Percentiles rank a stretch among this genome's conserved stretches.
phyloP scores from a whole-genome alignment of 2,797 vertebrate genomes.

The Falco rusticolus region DNA sequence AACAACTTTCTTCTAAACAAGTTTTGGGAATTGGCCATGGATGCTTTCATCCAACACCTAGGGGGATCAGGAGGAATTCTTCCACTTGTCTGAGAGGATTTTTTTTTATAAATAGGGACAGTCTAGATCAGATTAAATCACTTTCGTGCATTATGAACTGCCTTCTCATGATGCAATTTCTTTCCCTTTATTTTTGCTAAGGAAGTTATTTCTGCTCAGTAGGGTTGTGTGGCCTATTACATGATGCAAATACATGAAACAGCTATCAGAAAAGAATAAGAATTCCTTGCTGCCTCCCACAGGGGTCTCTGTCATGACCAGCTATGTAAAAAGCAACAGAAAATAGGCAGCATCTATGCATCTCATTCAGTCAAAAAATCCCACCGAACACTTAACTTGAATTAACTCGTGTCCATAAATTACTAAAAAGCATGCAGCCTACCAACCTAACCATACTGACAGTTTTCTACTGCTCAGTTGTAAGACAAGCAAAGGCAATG shows the following conservation, averaged over 20 bases:
- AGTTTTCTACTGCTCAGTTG: no score
- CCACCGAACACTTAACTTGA: neutral
- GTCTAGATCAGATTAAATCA: neutral
- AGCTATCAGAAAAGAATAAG: neutral
- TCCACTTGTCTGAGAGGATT: neutral
- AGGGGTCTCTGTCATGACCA: neutral
- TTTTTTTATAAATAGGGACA: neutral
- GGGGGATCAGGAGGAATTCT: neutral
- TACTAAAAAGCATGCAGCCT: neutral
- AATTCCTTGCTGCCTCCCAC: neutral
- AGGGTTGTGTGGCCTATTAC: neutral
- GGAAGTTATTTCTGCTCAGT: neutral
- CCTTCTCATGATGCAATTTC: neutral
- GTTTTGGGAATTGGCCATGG: neutral
- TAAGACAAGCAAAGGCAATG: neutral
- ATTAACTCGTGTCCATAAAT: neutral
- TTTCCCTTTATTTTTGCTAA: neutral
- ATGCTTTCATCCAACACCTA: neutral
- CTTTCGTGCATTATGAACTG: neutral
- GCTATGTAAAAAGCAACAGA: neutral
- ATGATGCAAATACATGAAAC: accelerated
- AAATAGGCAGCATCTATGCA: neutral
- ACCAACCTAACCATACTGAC: neutral
- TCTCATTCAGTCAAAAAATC: neutral
- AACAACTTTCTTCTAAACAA: neutral